Conservation (phyloP, 2,797 vertebrate genomes). For the Australoheros facetus region DNA sequence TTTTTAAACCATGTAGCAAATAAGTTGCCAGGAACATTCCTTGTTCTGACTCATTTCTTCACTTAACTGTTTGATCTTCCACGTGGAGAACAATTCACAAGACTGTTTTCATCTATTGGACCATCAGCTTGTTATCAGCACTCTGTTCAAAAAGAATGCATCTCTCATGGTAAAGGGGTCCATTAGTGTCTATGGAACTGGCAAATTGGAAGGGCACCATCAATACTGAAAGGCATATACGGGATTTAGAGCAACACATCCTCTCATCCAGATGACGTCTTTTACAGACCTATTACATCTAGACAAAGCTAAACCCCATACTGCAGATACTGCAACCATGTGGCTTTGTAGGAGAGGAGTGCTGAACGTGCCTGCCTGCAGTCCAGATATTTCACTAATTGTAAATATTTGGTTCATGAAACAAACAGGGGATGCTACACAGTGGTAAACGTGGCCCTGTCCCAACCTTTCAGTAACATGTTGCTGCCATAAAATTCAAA, state of each 20-base stretch:
- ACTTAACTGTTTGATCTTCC: not conserved
- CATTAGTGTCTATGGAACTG: too few relatives aligned
- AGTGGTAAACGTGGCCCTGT: not conserved
- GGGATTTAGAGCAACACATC: not conserved
- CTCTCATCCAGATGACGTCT: not conserved
- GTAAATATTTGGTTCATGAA: too few relatives aligned
- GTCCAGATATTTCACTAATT: too few relatives aligned
- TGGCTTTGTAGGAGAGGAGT: too few relatives aligned
- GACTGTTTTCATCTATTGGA: not conserved
- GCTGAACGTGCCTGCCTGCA: too few relatives aligned
- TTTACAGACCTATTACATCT: not conserved
- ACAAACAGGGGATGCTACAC: too few relatives aligned
- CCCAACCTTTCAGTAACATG: rapidly evolving
- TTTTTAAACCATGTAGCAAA: not conserved
- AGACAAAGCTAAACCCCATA: not conserved
- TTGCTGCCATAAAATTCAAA: not conserved
- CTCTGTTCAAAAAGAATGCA: too few relatives aligned
- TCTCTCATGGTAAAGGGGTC: too few relatives aligned
- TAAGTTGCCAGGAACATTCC: not conserved
- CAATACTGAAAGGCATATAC: not conserved
- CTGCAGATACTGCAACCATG: too few relatives aligned
- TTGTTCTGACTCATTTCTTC: not conserved
- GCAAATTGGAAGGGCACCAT: not conserved
- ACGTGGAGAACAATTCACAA: not conserved
- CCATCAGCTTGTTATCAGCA: too few relatives aligned